phyloP scores from a whole-genome alignment of 23 tunicate genomes.

The Ciona savignyi region DNA sequence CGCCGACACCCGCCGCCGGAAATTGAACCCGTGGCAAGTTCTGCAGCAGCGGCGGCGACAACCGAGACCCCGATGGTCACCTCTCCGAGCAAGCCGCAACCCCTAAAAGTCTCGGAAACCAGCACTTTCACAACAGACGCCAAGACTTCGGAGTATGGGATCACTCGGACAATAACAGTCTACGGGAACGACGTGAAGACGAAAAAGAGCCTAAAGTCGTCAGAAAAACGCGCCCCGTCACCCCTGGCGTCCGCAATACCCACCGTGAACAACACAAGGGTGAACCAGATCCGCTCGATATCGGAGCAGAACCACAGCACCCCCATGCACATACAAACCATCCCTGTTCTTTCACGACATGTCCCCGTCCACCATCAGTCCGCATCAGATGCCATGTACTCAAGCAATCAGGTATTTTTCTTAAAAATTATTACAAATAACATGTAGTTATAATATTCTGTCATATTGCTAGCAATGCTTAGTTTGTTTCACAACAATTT shows the following conservation, averaged over 20 bases:
- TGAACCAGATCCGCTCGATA: constrained; percentile 1
- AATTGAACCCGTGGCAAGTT: not conserved
- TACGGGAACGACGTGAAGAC: not conserved
- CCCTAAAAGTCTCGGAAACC: not conserved
- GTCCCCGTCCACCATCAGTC: not conserved
- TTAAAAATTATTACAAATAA: too few relatives aligned
- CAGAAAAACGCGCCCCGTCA: constrained; percentile 1
- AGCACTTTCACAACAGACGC: not conserved
- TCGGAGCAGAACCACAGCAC: not conserved
- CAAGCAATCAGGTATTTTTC: not conserved
- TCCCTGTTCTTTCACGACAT: constrained; percentile 42
- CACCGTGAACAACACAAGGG: constrained; percentile 15
- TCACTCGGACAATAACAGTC: constrained; percentile 30
- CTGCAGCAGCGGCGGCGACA: not conserved
- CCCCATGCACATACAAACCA: constrained; percentile 29
- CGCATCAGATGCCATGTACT: not conserved
- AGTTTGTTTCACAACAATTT: too few relatives aligned
- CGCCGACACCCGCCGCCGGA: constrained; percentile 52
- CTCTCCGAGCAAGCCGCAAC: constrained; percentile 40
- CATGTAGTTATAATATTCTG: too few relatives aligned
- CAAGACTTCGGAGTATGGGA: constrained; percentile 27
- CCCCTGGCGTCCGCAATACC: constrained; percentile 27
- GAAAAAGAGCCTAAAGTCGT: not conserved
- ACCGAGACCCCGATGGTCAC: constrained; percentile 69
- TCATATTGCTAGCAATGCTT: too few relatives aligned